Evolutionary conservation across 2,113 vertebrate genomes (phyloP), one percentile per base, ranked within the genome.

Genomic region (Scomber japonicus): DNA sequence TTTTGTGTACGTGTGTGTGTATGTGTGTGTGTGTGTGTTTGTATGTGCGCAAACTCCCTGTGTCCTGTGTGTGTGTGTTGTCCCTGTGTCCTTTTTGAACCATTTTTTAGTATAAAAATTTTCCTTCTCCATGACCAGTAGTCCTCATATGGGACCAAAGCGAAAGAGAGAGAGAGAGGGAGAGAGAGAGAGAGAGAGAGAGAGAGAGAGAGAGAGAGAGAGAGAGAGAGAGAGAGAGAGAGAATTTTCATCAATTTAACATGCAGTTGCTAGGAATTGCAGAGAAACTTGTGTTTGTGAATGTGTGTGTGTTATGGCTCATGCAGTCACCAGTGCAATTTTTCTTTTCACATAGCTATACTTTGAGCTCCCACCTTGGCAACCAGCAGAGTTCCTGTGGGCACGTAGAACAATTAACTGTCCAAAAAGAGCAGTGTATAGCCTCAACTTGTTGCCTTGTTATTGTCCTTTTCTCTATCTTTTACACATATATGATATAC

Each of bases 381-480:
- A 84, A 89, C 76, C 63, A 69, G 17, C 1, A 40, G 17, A 57
- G 44, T 75, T 67, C 70, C 54, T 19, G 15, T 57, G 17, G 21
- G 70, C 48, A 83, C 70, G 61, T 27, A 53, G 17, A 74, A 50
- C 30, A 82, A 64, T 70, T 6, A 70, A 81, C 51, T 51, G 13
- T 77, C 11, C 48, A 15, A 12, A 55, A 79, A 75, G 24, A 48
- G 5, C n/a, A 57, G 19, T 48, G 24, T 11, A 17, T 2, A 21
- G 21, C 6, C 3, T 49, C 9, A 49, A 51, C 50, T 63, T 63
- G 51, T 60, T 50, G 56, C 30, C 44, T n/a, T 51, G 55, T 66
- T 50, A n/a, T 12, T 57, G 12, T 17, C 0, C 5, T 60, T 48
- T 60, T 27, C 3, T 10, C 4, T 16, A 24, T 65, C 0, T 57